phyloP scores from a whole-genome alignment of 2,888 invertebrate genomes.

The Volucella inflata region DNA sequence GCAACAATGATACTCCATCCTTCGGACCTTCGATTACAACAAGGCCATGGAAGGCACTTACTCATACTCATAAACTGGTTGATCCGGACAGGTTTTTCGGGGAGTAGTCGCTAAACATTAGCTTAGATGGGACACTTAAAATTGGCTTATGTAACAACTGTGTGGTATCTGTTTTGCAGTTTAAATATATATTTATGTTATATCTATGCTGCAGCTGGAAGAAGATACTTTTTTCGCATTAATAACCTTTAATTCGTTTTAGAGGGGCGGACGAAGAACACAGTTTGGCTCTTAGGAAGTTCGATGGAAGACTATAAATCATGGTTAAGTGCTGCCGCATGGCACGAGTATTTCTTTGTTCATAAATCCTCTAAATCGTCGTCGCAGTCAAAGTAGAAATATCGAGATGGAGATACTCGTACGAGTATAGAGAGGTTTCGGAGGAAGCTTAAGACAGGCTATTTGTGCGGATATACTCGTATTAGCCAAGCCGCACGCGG shows the following conservation, averaged over 20 bases:
- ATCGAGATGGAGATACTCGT: neutral
- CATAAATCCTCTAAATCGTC: slow-evolving; percentile 1
- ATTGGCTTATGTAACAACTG: slow-evolving; percentile 23
- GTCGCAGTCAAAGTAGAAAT: neutral
- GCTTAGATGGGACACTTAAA: neutral
- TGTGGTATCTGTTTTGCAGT: neutral
- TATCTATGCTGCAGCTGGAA: slow-evolving; percentile 1
- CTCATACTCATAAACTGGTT: neutral
- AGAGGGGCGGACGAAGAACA: slow-evolving; percentile 21
- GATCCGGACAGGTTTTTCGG: slow-evolving; percentile 49
- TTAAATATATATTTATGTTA: neutral
- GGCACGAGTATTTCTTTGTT: neutral
- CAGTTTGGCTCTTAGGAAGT: slow-evolving; percentile 46
- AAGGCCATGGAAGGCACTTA: slow-evolving; percentile 3
- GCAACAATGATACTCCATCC: slow-evolving; percentile 4
- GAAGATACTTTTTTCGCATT: slow-evolving; percentile 23
- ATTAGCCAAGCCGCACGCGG: slow-evolving; percentile 35
- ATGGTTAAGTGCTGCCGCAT: slow-evolving; percentile 23
- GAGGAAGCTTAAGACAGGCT: slow-evolving; percentile 40
- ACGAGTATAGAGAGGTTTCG: neutral
- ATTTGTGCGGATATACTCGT: slow-evolving; percentile 45
- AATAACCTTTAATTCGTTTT: slow-evolving; percentile 11
- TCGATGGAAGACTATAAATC: slow-evolving; percentile 60
- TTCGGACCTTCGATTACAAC: neutral
- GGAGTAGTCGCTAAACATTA: slow-evolving; percentile 34